Evolutionary conservation across 1,140 invertebrate genomes (phyloP).

Genomic region (Hyles vespertilio): DNA sequence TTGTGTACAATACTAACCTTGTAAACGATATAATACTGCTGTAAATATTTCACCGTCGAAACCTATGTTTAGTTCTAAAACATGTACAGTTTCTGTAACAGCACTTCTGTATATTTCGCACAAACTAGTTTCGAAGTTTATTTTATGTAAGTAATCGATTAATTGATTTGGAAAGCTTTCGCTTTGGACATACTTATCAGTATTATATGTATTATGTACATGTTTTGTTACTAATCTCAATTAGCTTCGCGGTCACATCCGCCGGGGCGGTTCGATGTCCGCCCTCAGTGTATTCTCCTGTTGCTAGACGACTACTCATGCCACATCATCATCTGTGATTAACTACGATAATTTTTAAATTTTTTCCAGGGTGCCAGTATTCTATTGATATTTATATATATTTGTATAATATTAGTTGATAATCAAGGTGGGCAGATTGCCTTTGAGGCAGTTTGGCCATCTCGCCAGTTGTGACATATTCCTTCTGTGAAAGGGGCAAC

Average conservation of each 20-base stretch:
- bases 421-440: constrained; percentile 71
- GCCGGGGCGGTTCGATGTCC: constrained; percentile 46
- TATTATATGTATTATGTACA: constrained; percentile 73
- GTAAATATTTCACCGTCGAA: constrained; percentile 76
- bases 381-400: constrained; percentile 55
- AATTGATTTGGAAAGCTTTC: constrained; percentile 74
- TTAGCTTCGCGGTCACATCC: constrained; percentile 55
- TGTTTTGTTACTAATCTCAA: constrained; percentile 77
- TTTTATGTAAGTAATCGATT: constrained; percentile 70
- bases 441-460: constrained; percentile 70
- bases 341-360: constrained; percentile 71
- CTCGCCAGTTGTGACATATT: constrained; percentile 77
- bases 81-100: constrained; percentile 77
- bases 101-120: constrained; percentile 77
- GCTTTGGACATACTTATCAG: constrained; percentile 74
- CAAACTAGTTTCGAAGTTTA: constrained; percentile 73
- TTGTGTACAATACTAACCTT: constrained; percentile 69
- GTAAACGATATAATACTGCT: constrained; percentile 69
- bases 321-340: constrained; percentile 44
- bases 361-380: constrained; percentile 75
- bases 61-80: constrained; percentile 77
- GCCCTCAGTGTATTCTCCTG: constrained; percentile 19
- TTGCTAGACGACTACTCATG: constrained; percentile 71
- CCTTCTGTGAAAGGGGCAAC: constrained; percentile 77
- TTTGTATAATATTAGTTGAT: constrained; percentile 54